A percentile compares a stretch with the other conserved stretches of the same genome.
Conservation (phyloP, 1,140 invertebrate genomes). For the Trichoplusia ni region DNA sequence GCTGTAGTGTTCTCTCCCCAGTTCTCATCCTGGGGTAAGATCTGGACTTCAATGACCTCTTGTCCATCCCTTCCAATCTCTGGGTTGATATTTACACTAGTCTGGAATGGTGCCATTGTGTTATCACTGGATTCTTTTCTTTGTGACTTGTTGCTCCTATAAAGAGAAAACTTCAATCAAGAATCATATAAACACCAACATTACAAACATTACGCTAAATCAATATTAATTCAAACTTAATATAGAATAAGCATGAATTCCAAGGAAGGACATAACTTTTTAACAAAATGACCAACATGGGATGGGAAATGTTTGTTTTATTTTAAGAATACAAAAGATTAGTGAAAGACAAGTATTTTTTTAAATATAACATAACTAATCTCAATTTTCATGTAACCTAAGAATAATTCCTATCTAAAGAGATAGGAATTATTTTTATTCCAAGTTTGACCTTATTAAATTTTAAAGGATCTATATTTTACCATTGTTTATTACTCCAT, state of each 20-base stretch:
- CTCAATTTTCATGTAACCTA: no score
- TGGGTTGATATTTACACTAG: slow-evolving; percentile 88
- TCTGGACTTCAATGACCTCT: slow-evolving; percentile 95
- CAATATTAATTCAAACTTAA: no score
- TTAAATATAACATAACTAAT: no score
- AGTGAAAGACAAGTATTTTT: no score
- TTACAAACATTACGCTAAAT: not conserved
- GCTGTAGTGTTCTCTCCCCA: slow-evolving; percentile 99
- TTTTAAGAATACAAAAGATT: no score
- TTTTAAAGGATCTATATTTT: no score
- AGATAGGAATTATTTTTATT: no score
- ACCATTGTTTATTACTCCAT: no score
- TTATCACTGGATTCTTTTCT: slow-evolving; percentile 71
- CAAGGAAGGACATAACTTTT: not conserved
- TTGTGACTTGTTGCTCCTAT: slow-evolving; percentile 78
- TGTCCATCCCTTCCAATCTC: slow-evolving; percentile 86
- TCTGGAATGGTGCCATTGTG: slow-evolving; percentile 89
- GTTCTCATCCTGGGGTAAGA: slow-evolving; percentile 97
- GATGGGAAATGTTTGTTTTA: no score
- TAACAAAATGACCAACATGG: not conserved
- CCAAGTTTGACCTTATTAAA: no score
- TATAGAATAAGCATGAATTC: not conserved
- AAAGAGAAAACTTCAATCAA: slow-evolving; percentile 23
- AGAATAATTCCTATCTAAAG: no score
- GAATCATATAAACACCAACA: not conserved